phyloP scores from a whole-genome alignment of 1,140 invertebrate genomes.

The Drosophila ficusphila region DNA sequence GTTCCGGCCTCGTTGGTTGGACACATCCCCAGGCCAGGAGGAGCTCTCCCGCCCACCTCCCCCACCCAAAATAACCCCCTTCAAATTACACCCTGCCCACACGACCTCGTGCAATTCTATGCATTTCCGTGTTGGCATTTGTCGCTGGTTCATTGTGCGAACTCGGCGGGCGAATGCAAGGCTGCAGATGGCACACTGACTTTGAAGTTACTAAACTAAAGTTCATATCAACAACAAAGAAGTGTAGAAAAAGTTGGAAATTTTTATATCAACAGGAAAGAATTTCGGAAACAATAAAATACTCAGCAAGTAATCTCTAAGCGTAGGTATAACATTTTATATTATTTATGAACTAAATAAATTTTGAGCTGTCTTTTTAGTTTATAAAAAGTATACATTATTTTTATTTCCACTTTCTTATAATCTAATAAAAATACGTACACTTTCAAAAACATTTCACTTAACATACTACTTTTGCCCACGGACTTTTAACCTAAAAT shows the following conservation, averaged over 20 bases:
- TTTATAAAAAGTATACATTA: neutral
- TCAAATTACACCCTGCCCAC: constrained; percentile 8
- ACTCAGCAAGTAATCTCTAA: too few species aligned
- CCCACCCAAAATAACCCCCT: neutral
- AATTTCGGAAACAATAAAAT: too few species aligned
- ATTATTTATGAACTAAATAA: too few species aligned
- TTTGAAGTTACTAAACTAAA: neutral
- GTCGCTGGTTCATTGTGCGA: constrained; percentile 69
- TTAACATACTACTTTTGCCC: too few species aligned
- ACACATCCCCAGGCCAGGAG: constrained; percentile 38
- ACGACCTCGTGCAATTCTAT: constrained; percentile 68
- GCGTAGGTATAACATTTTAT: too few species aligned
- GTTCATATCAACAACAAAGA: neutral
- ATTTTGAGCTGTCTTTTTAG: neutral
- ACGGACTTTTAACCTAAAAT: neutral
- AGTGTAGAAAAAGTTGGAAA: too few species aligned
- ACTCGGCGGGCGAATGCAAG: constrained; percentile 32
- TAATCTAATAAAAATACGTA: too few species aligned
- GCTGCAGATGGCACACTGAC: constrained; percentile 25
- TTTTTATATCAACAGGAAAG: too few species aligned
- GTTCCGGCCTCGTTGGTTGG: constrained; percentile 29
- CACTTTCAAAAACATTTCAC: too few species aligned
- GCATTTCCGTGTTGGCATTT: constrained; percentile 81
- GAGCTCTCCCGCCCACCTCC: neutral
- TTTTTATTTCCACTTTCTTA: neutral